These are phyloP conservation scores for Eulemur coronatus DNA, from an alignment of 2,797 vertebrate species.

Conservation along the genomic window DNA sequence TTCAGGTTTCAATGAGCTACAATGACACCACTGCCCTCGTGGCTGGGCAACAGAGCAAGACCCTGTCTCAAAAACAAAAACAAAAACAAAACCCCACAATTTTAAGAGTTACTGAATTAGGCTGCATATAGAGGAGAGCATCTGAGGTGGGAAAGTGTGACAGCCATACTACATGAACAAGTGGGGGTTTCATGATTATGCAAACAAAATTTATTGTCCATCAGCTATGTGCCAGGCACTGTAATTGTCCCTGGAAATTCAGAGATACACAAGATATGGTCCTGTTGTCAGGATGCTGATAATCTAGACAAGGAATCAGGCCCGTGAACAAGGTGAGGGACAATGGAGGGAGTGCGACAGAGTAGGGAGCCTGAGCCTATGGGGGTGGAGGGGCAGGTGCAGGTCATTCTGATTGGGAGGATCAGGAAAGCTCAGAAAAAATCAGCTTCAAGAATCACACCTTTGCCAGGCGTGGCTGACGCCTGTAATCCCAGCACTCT, in stretches of 20 bases:
- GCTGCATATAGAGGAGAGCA: not conserved
- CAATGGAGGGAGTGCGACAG: accelerated
- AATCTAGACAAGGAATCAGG: not conserved
- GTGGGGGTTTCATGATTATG: not conserved
- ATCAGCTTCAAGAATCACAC: not conserved
- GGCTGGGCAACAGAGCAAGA: not conserved
- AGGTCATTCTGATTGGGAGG: not conserved
- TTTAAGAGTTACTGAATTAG: not conserved
- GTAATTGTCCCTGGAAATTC: not conserved
- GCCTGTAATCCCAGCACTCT: no score
- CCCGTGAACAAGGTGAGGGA: accelerated
- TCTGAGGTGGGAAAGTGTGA: not conserved
- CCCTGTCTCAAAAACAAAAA: not conserved
- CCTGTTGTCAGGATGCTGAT: not conserved
- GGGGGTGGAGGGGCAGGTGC: not conserved
- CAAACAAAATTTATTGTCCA: not conserved
- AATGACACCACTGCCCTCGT: no score
- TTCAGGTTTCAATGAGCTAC: not conserved
- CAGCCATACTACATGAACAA: not conserved
- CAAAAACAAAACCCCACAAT: not conserved
- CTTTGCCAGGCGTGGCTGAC: not conserved
- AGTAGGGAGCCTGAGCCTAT: no score
- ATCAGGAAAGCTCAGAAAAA: not conserved
- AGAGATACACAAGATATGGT: not conserved
- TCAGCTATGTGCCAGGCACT: not conserved